phyloP scores from a whole-genome alignment of 2,888 invertebrate species.

The Ichneumoninae sp. region DNA sequence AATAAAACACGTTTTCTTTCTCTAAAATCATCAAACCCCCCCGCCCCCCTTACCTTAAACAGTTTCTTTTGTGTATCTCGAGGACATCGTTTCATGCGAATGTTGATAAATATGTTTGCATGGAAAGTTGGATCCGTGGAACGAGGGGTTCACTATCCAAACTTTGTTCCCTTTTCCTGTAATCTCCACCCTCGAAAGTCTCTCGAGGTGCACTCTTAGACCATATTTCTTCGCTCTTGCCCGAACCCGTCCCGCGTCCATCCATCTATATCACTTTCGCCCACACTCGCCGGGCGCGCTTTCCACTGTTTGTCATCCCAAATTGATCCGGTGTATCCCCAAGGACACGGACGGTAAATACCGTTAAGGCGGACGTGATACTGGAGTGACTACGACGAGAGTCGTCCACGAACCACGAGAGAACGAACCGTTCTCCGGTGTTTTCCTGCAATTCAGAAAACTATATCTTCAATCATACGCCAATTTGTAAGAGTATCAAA shows the following conservation, averaged over 20 bases:
- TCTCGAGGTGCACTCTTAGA: neutral
- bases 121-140: slow-evolving; percentile 3
- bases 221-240: slow-evolving; percentile 1
- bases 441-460: neutral
- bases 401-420: slow-evolving; percentile 12
- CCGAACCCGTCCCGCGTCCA: slow-evolving; percentile 33
- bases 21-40: neutral
- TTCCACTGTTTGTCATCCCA: slow-evolving; percentile 65
- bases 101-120: slow-evolving; percentile 11
- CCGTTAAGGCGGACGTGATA: slow-evolving; percentile 58
- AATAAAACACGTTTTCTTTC: neutral
- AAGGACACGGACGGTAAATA: slow-evolving; percentile 67
- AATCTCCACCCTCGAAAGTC: slow-evolving; percentile 14
- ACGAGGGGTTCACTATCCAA: neutral
- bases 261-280: slow-evolving; percentile 65
- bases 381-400: slow-evolving; percentile 28
- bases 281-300: slow-evolving; percentile 56
- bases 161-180: slow-evolving; percentile 33
- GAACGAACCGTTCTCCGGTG: neutral
- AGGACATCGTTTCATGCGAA: neutral
- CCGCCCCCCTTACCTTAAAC: neutral
- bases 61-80: neutral
- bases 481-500: neutral
- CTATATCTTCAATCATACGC: neutral
- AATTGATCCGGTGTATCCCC: slow-evolving; percentile 64